Base-by-base conservation (phyloP, 2,888 invertebrate species). In the Rhorus exstirpatorius region DNA sequence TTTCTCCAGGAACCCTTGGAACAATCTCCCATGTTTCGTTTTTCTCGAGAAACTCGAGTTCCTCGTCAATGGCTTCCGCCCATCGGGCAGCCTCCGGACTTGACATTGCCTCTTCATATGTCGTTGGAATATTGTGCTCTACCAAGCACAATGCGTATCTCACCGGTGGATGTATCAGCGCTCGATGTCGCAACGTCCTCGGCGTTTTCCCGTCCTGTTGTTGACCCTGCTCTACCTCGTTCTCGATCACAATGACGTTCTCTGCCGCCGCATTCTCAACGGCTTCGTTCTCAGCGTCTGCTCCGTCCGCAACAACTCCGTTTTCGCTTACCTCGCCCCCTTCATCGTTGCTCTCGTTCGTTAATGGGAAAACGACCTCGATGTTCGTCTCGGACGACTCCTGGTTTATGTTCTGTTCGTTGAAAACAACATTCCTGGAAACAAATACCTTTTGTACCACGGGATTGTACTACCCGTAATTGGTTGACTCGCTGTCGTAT, bases 51-150 rank as follows among this genome's bases (percentile, higher is more conserved):
- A 55, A 31, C 26, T 78, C 51, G 65, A 77, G 63, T 10, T 83
- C 80, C 0, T 80, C 83, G 4, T 24, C 17, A 7, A 83, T 83
- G 26, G 83, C 77, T 80, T 76, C 76, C 55, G 71, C 71, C 83
- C 80, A 80, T 44, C 80, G 46, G 1, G 35, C 41, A 60, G 71
- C 67, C 21, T 80, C 38, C 3, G 79, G 60, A 41, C 83, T 41
- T 8, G 63, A 71, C 17, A 83, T 63, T 0, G 77, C 80, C 14
- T 80, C 80, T 14, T 67, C 3, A 12, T 44, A 77, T 7, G 72
- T 80, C 21, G 51, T 7, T 7, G 80, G 80, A 17, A 61, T 4
- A 10, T 76, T 67, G 53, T 76, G 17, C 19, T 79, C 71, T 19
- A 51, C 75, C 1, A 71, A 12, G n/a, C 74, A 74, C 79, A 68